phyloP scores from a whole-genome alignment of 2,888 invertebrate species.

The Mantis religiosa region DNA sequence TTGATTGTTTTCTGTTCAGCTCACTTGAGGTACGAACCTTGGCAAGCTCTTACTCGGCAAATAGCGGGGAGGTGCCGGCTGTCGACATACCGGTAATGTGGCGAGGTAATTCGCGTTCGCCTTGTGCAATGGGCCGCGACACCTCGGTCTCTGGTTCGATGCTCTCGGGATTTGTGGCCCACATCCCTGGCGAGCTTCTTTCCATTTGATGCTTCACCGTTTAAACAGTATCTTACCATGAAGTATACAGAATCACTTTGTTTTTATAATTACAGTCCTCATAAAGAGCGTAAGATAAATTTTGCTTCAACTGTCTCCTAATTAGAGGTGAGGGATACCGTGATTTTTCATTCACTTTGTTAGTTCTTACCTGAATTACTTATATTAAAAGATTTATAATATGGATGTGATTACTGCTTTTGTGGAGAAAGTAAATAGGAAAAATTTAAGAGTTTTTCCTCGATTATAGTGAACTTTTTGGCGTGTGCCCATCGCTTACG shows the following conservation, averaged over 20 bases:
- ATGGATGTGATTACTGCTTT: no score
- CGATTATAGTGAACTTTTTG: no score
- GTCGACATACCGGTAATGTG: neutral
- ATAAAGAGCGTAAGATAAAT: neutral
- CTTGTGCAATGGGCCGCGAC: neutral
- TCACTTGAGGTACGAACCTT: neutral
- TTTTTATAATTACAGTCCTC: neutral
- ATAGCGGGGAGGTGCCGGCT: neutral
- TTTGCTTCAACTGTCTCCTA: neutral
- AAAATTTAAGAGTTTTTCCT: no score
- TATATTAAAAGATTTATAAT: no score
- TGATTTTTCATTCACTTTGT: no score
- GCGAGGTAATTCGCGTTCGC: neutral
- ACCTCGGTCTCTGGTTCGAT: neutral
- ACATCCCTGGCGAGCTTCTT: neutral
- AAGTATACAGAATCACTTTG: neutral
- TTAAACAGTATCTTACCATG: neutral
- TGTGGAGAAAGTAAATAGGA: no score
- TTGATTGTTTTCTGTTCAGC: neutral
- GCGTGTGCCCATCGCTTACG: no score
- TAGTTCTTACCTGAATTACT: no score
- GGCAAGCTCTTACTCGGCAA: neutral
- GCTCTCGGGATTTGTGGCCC: neutral
- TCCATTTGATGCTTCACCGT: neutral
- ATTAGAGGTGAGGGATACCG: no score